phyloP scores from a whole-genome alignment of 1,140 invertebrate species.

The Octopus sinensis region DNA sequence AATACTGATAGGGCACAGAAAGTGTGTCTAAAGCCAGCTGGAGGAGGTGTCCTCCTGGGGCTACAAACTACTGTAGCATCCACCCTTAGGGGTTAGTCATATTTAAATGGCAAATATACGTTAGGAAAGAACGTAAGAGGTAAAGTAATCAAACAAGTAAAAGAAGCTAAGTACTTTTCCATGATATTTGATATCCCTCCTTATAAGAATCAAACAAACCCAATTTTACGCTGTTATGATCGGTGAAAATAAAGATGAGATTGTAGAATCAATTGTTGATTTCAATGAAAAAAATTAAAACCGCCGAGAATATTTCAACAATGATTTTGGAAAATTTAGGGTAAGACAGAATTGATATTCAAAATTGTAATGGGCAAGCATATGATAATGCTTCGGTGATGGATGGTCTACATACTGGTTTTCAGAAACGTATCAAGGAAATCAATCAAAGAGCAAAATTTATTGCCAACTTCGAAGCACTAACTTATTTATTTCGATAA shows the following conservation, averaged over 20 bases:
- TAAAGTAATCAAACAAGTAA: neutral
- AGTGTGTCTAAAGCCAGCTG: too few species aligned
- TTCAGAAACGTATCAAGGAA: conserved; percentile 4
- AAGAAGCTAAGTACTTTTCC: conserved; percentile 1
- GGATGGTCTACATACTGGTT: neutral
- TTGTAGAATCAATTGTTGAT: neutral
- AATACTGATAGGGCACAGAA: too few species aligned
- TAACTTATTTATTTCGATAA: too few species aligned
- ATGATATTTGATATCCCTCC: neutral
- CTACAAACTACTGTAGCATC: too few species aligned
- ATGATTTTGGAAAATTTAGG: conserved; percentile 6
- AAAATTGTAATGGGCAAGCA: neutral
- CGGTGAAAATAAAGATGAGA: neutral
- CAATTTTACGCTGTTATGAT: conserved; percentile 5
- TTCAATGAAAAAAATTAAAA: neutral
- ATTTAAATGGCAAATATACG: too few species aligned
- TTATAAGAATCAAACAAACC: neutral
- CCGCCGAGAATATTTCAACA: neutral
- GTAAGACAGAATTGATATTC: neutral
- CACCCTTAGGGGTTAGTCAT: too few species aligned
- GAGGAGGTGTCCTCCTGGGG: too few species aligned
- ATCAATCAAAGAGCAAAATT: conserved; percentile 2
- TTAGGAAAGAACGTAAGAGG: conserved; percentile 7
- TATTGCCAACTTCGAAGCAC: neutral
- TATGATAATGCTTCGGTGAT: neutral